These are phyloP conservation scores for Rhingia rostrata DNA, from an alignment of 2,888 invertebrate species.

Conservation along the genomic window DNA sequence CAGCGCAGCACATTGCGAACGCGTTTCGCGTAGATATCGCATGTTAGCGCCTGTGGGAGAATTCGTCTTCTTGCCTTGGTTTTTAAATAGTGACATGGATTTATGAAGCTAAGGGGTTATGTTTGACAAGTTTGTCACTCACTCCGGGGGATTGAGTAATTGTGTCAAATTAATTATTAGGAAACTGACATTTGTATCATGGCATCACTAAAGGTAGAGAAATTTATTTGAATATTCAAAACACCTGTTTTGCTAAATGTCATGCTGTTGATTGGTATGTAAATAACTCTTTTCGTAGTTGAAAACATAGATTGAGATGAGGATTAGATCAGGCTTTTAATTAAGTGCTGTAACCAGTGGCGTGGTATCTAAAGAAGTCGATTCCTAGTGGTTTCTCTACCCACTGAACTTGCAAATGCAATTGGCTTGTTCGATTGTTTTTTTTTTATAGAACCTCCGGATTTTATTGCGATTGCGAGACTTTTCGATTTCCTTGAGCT, in stretches of 20 bases:
- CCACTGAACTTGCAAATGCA: too few species aligned
- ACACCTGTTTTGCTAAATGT: neutral
- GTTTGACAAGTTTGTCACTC: slow-evolving; percentile 21
- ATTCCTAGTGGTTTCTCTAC: too few species aligned
- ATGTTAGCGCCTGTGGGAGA: slow-evolving; percentile 5
- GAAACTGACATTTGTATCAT: slow-evolving; percentile 35
- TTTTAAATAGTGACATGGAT: slow-evolving; percentile 27
- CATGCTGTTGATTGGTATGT: neutral
- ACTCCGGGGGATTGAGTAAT: slow-evolving; percentile 18
- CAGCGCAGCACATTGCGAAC: slow-evolving; percentile 32
- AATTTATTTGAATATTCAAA: too few species aligned
- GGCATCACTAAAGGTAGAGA: neutral
- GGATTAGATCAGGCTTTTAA: too few species aligned
- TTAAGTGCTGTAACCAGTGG: too few species aligned
- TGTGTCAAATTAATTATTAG: slow-evolving; percentile 43
- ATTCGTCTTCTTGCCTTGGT: slow-evolving; percentile 5
- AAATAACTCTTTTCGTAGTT: too few species aligned
- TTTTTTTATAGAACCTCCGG: too few species aligned
- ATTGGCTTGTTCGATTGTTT: too few species aligned
- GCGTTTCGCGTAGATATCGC: neutral
- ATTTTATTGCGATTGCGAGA: too few species aligned
- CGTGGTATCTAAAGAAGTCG: too few species aligned
- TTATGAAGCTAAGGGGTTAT: neutral
- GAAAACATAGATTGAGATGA: too few species aligned
- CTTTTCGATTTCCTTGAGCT: too few species aligned